These are phyloP conservation scores for Amphimallon solstitiale DNA, from an alignment of 2,888 invertebrate genomes.

Conservation along the genomic window DNA sequence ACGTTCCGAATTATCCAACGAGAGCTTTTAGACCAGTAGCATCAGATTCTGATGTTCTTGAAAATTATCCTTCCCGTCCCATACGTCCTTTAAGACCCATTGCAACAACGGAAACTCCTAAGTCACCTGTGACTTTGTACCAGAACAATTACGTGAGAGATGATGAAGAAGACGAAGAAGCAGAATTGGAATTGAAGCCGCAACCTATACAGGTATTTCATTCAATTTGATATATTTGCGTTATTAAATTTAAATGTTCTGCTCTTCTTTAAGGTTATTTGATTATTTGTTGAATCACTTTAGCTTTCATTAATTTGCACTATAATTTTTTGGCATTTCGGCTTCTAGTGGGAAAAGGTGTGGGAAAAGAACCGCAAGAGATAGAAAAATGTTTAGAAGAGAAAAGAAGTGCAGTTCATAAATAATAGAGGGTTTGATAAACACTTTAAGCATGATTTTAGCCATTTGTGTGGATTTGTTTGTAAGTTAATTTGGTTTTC, in stretches of 20 bases:
- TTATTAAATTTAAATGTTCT: background rate
- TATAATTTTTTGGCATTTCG: too few relatives aligned
- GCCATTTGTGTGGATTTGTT: too few relatives aligned
- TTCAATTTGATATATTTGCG: background rate
- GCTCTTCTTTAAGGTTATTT: too few relatives aligned
- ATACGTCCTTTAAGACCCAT: constrained; percentile 31
- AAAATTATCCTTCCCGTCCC: constrained; percentile 70
- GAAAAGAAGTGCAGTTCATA: too few relatives aligned
- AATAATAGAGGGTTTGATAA: too few relatives aligned
- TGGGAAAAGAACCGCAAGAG: too few relatives aligned
- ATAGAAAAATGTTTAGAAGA: too few relatives aligned
- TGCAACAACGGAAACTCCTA: constrained; percentile 62
- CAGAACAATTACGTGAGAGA: constrained; percentile 76
- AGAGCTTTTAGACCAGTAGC: constrained; percentile 52
- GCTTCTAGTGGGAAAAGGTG: too few relatives aligned
- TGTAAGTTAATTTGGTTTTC: too few relatives aligned
- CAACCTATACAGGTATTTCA: constrained; percentile 55
- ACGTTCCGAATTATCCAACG: constrained; percentile 71
- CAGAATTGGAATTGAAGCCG: constrained; percentile 63
- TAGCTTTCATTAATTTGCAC: too few relatives aligned
- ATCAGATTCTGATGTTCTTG: constrained; percentile 68
- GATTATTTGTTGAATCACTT: too few relatives aligned
- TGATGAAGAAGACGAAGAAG: constrained; percentile 71
- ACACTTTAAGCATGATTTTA: too few relatives aligned
- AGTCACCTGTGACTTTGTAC: constrained; percentile 73